These are phyloP conservation scores for Hippocampus mohnikei DNA, from an alignment of 2,113 vertebrate species.

Conservation along the genomic window DNA sequence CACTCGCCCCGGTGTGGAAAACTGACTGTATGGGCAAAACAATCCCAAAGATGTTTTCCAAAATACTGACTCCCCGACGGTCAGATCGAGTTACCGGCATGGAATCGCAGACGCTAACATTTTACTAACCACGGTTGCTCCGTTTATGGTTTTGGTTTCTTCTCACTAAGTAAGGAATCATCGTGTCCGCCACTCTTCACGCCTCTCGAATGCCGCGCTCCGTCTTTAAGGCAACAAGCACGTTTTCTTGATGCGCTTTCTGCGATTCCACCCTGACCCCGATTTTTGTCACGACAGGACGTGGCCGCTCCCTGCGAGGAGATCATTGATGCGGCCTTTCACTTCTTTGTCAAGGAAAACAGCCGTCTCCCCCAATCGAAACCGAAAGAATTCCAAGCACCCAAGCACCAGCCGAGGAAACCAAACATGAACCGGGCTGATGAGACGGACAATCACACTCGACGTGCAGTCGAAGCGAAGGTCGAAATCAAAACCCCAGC, in stretches of 20 bases:
- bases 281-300: slow-evolving; percentile 40
- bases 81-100: background rate
- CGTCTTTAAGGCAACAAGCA: background rate
- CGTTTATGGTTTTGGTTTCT: slow-evolving; percentile 1
- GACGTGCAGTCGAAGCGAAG: slow-evolving; percentile 45
- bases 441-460: background rate
- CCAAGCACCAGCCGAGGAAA: slow-evolving; percentile 50
- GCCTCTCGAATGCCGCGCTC: background rate
- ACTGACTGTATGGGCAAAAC: no score
- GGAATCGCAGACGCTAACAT: slow-evolving; percentile 11
- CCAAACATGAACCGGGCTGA: slow-evolving; percentile 9
- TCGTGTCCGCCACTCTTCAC: no score
- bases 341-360: background rate
- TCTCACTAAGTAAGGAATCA: background rate
- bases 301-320: slow-evolving; percentile 19
- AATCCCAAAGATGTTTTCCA: background rate
- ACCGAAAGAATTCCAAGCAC: slow-evolving; percentile 54
- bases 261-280: slow-evolving; percentile 1
- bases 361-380: slow-evolving; percentile 5
- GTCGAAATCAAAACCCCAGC: slow-evolving; percentile 48
- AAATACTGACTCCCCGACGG: background rate
- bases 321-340: slow-evolving; percentile 3
- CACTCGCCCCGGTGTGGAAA: background rate
- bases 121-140: slow-evolving; percentile 7
- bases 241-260: background rate